These are phyloP conservation scores for Ganaspis brasiliensis DNA, from an alignment of 2,888 invertebrate species.

Conservation along the genomic window DNA sequence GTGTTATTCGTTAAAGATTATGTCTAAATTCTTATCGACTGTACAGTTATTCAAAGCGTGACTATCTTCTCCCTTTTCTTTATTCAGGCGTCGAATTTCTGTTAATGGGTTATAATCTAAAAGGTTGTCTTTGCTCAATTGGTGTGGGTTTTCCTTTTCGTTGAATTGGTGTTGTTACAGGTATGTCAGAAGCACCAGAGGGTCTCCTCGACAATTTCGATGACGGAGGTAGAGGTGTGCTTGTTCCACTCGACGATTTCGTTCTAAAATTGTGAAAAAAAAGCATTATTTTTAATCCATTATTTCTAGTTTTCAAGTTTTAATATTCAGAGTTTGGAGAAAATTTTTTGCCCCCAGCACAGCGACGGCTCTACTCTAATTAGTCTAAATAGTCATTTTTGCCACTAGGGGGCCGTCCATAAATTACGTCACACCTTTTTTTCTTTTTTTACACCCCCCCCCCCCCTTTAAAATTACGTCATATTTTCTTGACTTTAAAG, in stretches of 20 bases:
- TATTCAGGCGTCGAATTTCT: neutral
- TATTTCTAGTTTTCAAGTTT: neutral
- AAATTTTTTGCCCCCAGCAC: too few species aligned
- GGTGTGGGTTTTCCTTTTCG: slow-evolving; percentile 79
- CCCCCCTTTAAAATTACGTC: too few species aligned
- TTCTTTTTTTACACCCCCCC: too few species aligned
- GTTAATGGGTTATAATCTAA: slow-evolving; percentile 74
- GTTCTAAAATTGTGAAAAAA: slow-evolving; percentile 82
- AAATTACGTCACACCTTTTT: too few species aligned
- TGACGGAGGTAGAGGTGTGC: slow-evolving; percentile 86
- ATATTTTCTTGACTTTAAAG: too few species aligned
- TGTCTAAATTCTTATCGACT: slow-evolving; percentile 39
- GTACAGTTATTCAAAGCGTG: slow-evolving; percentile 43
- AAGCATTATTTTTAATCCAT: slow-evolving; percentile 59
- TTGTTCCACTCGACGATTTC: slow-evolving; percentile 87
- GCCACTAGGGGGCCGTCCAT: too few species aligned
- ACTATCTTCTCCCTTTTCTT: slow-evolving; percentile 42
- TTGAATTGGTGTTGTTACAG: slow-evolving; percentile 83
- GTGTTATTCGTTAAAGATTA: slow-evolving; percentile 41
- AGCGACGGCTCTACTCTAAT: too few species aligned
- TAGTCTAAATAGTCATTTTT: too few species aligned
- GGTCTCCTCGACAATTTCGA: slow-evolving; percentile 85
- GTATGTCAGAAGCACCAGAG: slow-evolving; percentile 87
- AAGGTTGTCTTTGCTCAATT: slow-evolving; percentile 79
- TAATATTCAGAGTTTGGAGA: neutral